Evolutionary conservation across 2,888 invertebrate species (phyloP), one percentile per base, ranked within the genome.

Genomic region (Harpagoxenus sublaevis): DNA sequence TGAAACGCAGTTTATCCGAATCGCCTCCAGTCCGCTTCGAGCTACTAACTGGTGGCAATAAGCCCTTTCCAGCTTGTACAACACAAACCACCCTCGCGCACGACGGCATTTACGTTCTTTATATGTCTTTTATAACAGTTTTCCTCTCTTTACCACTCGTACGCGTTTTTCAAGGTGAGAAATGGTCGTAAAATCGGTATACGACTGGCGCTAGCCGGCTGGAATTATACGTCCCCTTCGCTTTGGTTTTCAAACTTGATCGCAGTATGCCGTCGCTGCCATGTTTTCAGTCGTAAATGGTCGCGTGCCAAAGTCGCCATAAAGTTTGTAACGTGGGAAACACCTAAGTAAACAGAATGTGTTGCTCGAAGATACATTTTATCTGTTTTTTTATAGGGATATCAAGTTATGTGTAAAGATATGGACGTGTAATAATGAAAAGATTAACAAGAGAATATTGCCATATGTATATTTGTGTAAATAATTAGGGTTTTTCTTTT

Each of bases 1-100:
- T 84, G 83, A 84, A 79, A 84, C 63, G 78, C 78, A 79, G 79
- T 84, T 68, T 70, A 84, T 78, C 68, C 62, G 83, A 78, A 84
- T 84, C 83, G 60, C 62, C 23, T 78, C 15, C 57, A 83, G 60
- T n/a, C 23, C 23, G 79, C 83, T 70, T 78, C 66, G 15, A 70
- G 83, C 73, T 55, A 39, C n/a, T 53, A 74, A 82, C 77, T 74
- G 70, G 79, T 66, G 31, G 60, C 45, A 48, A 77, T 45, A 70
- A 88, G 78, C 60, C 65, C 62, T 83, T 75, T 45, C 78, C 57
- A 60, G 39, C 82, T 74, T 84, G 53, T 68, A 55, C 60, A 66
- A 60, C 42, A 57, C 66, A 31, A 42, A 45, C 62, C 51, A 66
- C 53, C 62, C 39, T 55, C 31, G 63, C 70, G 39, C 28, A 83